phyloP scores from a whole-genome alignment of 2,113 vertebrate genomes.

The Indri indri region DNA sequence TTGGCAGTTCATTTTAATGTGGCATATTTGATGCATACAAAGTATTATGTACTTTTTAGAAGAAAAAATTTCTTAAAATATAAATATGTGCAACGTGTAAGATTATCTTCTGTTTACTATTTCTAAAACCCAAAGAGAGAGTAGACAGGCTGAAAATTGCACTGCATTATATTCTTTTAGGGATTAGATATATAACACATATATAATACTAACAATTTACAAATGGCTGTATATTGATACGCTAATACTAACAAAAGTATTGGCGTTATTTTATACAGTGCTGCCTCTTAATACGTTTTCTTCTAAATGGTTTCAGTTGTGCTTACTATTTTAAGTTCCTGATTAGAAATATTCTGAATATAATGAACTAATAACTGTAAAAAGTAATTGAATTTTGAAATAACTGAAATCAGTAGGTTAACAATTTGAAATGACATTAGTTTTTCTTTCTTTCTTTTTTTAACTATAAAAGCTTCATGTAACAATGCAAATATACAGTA shows the following conservation, averaged over 20 bases:
- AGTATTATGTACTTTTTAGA: constrained; percentile 11
- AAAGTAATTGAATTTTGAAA: constrained; percentile 38
- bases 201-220: not conserved
- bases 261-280: not conserved
- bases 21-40: constrained; percentile 13
- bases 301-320: not conserved
- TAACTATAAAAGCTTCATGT: not conserved
- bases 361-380: not conserved
- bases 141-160: not conserved
- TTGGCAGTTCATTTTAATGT: constrained; percentile 26
- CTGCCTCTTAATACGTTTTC: not conserved
- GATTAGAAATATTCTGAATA: not conserved
- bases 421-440: not conserved
- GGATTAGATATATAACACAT: not conserved
- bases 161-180: not conserved
- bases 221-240: not conserved
- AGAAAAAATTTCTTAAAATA: constrained; percentile 18
- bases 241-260: not conserved
- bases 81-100: not conserved
- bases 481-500: not conserved
- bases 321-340: not conserved
- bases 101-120: not conserved
- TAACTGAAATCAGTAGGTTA: constrained; percentile 24
- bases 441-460: not conserved
- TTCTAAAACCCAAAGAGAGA: not conserved